Conservation (phyloP, 2,888 invertebrate species). For the Iphiclides podalirius region DNA sequence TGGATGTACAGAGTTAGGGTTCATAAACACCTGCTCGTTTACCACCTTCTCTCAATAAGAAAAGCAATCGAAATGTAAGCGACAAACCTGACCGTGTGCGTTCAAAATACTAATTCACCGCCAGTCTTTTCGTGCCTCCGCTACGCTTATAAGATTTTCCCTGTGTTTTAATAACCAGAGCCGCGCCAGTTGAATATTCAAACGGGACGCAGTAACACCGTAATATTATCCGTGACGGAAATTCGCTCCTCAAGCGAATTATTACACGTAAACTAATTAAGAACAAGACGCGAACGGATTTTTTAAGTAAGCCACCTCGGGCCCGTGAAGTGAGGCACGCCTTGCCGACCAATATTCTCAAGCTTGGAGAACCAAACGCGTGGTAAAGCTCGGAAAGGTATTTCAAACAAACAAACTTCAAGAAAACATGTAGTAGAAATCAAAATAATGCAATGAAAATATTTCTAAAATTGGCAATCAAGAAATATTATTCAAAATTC, state of each 20-base stretch:
- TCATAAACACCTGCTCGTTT: too few species aligned
- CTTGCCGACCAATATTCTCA: background rate
- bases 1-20: too few species aligned
- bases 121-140: background rate
- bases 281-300: constrained; percentile 19
- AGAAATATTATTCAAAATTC: too few species aligned
- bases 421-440: too few species aligned
- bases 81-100: background rate
- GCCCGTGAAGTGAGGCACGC: background rate
- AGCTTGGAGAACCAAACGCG: too few species aligned
- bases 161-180: constrained; percentile 14
- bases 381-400: too few species aligned
- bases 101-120: background rate
- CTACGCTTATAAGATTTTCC: constrained; percentile 10
- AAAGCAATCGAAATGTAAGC: too few species aligned
- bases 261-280: constrained; percentile 24
- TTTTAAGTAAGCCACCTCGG: constrained; percentile 13
- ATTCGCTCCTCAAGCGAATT: constrained; percentile 18
- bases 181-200: constrained; percentile 17
- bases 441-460: too few species aligned
- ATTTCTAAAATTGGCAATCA: too few species aligned
- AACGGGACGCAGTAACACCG: constrained; percentile 16
- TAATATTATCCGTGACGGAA: constrained; percentile 23
- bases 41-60: too few species aligned
- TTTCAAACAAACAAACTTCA: too few species aligned